Evolutionary conservation across 2,113 vertebrate species (phyloP).

Genomic region (Actenoides hombroni): DNA sequence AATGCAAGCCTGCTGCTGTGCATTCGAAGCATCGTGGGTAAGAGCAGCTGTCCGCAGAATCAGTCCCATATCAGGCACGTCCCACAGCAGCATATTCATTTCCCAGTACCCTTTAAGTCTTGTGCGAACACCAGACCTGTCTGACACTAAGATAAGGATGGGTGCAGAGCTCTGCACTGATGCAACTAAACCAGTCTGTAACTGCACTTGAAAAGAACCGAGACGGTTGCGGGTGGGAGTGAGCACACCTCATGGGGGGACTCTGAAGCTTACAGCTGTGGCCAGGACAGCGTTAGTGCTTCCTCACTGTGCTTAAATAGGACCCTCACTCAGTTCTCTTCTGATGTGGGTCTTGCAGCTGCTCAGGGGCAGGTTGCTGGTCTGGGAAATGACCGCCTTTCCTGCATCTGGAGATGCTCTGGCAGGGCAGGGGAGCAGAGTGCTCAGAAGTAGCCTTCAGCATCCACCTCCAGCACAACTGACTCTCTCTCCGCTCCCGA

Average conservation of each 20-base stretch:
- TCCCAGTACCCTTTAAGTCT: background rate
- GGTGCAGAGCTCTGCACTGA: background rate
- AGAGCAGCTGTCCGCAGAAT: background rate
- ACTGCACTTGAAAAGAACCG: rapidly evolving
- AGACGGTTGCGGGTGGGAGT: background rate
- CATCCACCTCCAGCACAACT: background rate
- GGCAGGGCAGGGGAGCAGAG: background rate
- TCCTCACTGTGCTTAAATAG: background rate
- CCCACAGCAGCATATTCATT: background rate
- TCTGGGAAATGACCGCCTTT: background rate
- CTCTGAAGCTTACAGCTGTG: background rate
- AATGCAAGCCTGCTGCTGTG: background rate
- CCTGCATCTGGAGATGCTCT: background rate
- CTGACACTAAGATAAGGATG: background rate
- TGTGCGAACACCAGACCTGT: background rate
- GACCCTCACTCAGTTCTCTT: background rate
- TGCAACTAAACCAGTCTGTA: background rate
- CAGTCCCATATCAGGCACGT: background rate
- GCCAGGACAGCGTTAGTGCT: background rate
- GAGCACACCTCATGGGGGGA: background rate
- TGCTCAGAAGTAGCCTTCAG: background rate
- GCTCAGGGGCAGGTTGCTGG: background rate
- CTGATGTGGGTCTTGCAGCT: background rate
- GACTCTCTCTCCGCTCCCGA: background rate
- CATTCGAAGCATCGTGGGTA: background rate